These are phyloP conservation scores for Apoderus coryli DNA, from an alignment of 2,888 invertebrate species.

Conservation along the genomic window DNA sequence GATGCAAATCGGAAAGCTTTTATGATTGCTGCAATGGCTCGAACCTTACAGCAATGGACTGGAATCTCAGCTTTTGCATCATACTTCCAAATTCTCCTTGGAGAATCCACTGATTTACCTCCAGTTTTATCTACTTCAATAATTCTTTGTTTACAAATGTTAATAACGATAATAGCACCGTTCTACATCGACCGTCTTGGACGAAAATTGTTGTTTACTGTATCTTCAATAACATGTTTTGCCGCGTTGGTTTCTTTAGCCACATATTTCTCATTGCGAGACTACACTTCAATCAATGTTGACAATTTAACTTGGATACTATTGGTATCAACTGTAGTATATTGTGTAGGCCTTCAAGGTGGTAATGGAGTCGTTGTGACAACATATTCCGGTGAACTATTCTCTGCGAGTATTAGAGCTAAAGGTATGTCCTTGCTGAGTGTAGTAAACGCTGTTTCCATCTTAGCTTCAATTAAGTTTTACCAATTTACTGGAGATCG, in stretches of 20 bases:
- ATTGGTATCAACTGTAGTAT: slow-evolving; percentile 21
- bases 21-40: slow-evolving; percentile 19
- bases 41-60: slow-evolving; percentile 22
- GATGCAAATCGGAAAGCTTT: slow-evolving; percentile 21
- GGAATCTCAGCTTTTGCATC: slow-evolving; percentile 22
- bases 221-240: slow-evolving; percentile 19
- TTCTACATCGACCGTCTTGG: slow-evolving; percentile 20
- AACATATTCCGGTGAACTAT: slow-evolving; percentile 26
- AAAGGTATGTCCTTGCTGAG: slow-evolving; percentile 23
- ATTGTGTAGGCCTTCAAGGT: slow-evolving; percentile 22
- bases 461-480: too few species aligned
- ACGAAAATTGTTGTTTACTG: slow-evolving; percentile 18
- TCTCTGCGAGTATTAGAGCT: slow-evolving; percentile 25
- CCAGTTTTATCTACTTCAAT: slow-evolving; percentile 21
- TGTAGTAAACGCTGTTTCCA: too few species aligned
- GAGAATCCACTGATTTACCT: slow-evolving; percentile 22
- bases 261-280: slow-evolving; percentile 21
- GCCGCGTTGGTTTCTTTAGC: slow-evolving; percentile 18
- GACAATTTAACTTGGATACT: too few species aligned
- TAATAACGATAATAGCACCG: slow-evolving; percentile 2
- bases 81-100: slow-evolving; percentile 24
- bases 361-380: too few species aligned
- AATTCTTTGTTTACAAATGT: slow-evolving; percentile 19
- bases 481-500: too few species aligned
- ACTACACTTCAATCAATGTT: too few species aligned